Evolutionary conservation across 2,113 vertebrate genomes (phyloP).

Genomic region (Mionectes macconnelli): DNA sequence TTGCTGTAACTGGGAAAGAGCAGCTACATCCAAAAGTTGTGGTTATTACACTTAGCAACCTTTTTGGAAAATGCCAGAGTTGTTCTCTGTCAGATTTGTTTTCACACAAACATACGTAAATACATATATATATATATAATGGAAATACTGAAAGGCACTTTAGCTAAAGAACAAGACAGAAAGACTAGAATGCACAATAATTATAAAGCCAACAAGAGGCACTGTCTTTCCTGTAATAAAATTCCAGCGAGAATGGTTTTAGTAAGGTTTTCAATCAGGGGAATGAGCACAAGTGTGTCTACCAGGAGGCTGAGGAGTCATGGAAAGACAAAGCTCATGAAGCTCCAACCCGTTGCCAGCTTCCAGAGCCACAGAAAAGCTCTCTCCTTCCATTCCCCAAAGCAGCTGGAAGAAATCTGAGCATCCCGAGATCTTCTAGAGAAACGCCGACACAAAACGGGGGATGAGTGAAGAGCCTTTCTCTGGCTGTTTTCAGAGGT

Average conservation of each 20-base stretch:
- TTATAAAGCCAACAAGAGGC: not conserved
- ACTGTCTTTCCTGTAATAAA: not conserved
- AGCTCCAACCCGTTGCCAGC: not conserved
- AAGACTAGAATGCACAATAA: not conserved
- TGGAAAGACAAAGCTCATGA: not conserved
- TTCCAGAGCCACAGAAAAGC: not conserved
- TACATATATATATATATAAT: fast-evolving
- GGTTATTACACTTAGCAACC: not conserved
- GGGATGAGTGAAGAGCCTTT: fast-evolving
- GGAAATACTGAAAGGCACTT: not conserved
- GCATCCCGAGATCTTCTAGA: fast-evolving
- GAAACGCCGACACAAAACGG: fast-evolving
- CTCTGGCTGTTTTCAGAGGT: not conserved
- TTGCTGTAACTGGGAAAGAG: not conserved
- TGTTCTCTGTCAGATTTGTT: not conserved
- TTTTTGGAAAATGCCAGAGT: not conserved
- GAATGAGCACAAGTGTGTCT: fast-evolving
- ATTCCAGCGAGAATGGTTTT: not conserved
- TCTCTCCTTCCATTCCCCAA: not conserved
- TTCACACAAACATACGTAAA: not conserved
- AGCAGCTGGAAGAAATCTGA: fast-evolving
- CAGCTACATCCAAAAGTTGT: not conserved
- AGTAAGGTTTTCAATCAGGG: fast-evolving
- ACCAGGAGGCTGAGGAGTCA: not conserved
- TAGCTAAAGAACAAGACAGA: not conserved